Base-by-base conservation (phyloP, 2,888 invertebrate species). In the Aricia artaxerxes region DNA sequence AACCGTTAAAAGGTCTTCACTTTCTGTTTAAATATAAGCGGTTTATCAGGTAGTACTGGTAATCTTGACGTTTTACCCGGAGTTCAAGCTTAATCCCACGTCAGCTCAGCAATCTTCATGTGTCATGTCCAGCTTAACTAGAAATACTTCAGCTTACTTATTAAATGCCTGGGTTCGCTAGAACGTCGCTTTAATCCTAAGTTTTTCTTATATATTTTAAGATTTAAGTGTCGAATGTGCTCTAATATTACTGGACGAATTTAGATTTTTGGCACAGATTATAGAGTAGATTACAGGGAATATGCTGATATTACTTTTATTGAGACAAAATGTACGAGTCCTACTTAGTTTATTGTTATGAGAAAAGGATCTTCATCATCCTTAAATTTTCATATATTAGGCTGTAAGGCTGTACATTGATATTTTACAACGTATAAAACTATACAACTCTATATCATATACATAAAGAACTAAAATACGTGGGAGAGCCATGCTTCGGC, bases 91-190 rank as follows among this genome's bases (percentile, higher is more conserved):
- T 69, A 69, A 69, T 69, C 13, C 35, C 13, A 13, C 35, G 69
- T 57, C 57, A 57, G 57, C 57, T 57, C 4, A 13, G 38, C 69
- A 38, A 69, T 69, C 69, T 69, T 11, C 24, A 4, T 13, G 69
- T 69, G 69, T 69, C 69, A 69, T 69, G 69, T 69, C 69, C 69
- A 69, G 69, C 31, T 7, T 31, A 24, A 6, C 35, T 38, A 5
- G 69, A 69, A 69, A 38, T 69, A 69, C 69, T 61, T 61, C 31
- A 69, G 69, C 35, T 69, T 38, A 38, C 38, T 35, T 35, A 69
- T 35, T 31, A 69, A 11, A 69, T 16, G 57, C 35, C 38, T 38
- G 35, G 16, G 69, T 69, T 69, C 9, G 35, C 35, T 35, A 24
- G 69, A 13, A 13, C 31, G 1, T 69, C 9, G 7, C 4, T 31